A percentile compares a stretch with the other conserved stretches of the same genome.
phyloP scores from a whole-genome alignment of 2,888 invertebrate species.

The Mimumesa dahlbomi region DNA sequence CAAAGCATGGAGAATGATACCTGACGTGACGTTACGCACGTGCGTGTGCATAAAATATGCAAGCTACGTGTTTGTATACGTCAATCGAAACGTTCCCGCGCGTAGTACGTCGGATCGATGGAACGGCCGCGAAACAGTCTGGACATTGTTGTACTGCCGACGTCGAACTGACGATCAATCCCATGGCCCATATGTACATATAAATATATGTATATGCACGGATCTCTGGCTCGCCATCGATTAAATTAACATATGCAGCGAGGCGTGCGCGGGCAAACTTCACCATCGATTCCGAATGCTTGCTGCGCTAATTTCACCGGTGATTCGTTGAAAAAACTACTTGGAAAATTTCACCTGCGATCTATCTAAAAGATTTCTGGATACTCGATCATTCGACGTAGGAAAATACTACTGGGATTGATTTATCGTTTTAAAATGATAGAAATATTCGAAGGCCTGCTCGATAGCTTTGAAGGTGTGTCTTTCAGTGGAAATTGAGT shows the following conservation, averaged over 20 bases:
- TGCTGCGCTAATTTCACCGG: too few relatives aligned
- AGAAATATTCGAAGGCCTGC: too few relatives aligned
- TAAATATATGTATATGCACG: constrained; percentile 14
- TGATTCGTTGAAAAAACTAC: too few relatives aligned
- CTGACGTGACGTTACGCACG: constrained; percentile 19
- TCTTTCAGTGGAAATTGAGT: too few relatives aligned
- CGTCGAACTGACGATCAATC: constrained; percentile 35
- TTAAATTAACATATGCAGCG: constrained; percentile 37
- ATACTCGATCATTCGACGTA: too few relatives aligned
- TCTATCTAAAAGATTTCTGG: too few relatives aligned
- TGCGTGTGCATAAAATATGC: constrained; percentile 28
- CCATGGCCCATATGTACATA: constrained; percentile 16
- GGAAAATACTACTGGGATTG: too few relatives aligned
- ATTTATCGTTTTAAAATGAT: too few relatives aligned
- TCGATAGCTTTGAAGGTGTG: too few relatives aligned
- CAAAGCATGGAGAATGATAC: constrained; percentile 14
- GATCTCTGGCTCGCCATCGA: constrained; percentile 30
- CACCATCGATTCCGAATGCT: too few relatives aligned
- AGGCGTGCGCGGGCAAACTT: background rate
- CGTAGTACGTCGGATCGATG: constrained; percentile 29
- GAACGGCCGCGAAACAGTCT: constrained; percentile 30
- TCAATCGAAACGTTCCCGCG: constrained; percentile 26
- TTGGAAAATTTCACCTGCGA: too few relatives aligned
- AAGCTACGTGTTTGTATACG: constrained; percentile 23
- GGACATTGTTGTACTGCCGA: constrained; percentile 29